These are phyloP conservation scores for Caenorhabditis elegans DNA, from an alignment of 1,140 invertebrate genomes.

Conservation along the genomic window DNA sequence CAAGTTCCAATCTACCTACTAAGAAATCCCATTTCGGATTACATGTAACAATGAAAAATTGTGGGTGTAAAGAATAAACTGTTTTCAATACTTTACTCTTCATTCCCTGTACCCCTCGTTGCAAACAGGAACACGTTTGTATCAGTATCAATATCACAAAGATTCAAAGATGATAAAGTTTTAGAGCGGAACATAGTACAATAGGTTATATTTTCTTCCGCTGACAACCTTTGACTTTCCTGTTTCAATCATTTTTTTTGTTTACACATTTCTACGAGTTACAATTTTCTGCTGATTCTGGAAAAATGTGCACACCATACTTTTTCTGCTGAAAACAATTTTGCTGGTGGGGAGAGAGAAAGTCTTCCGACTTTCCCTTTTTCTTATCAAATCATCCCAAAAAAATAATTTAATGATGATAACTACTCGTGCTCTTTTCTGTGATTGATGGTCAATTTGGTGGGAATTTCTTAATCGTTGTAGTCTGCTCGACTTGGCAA, in stretches of 20 bases:
- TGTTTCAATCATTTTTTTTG: not conserved
- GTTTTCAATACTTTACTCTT: not conserved
- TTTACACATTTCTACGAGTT: not conserved
- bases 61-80: not conserved
- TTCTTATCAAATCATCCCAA: not conserved
- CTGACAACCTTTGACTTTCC: not conserved
- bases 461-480: not conserved
- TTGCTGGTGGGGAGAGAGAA: conserved; percentile 4
- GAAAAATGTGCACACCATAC: conserved; percentile 11
- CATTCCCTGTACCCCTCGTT: not conserved
- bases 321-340: not conserved
- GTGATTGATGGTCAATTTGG: not conserved
- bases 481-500: not conserved
- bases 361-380: conserved; percentile 9
- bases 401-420: not conserved
- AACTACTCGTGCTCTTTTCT: not conserved
- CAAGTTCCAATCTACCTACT: no score
- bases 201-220: not conserved
- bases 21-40: not conserved
- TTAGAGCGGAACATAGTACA: not conserved
- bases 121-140: conserved; percentile 15
- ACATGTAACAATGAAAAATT: not conserved
- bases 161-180: not conserved
- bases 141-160: not conserved
- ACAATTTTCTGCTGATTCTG: not conserved